These are phyloP conservation scores for Thamnophis sirtalis DNA, from an alignment of 2,113 vertebrate genomes.

Conservation along the genomic window DNA sequence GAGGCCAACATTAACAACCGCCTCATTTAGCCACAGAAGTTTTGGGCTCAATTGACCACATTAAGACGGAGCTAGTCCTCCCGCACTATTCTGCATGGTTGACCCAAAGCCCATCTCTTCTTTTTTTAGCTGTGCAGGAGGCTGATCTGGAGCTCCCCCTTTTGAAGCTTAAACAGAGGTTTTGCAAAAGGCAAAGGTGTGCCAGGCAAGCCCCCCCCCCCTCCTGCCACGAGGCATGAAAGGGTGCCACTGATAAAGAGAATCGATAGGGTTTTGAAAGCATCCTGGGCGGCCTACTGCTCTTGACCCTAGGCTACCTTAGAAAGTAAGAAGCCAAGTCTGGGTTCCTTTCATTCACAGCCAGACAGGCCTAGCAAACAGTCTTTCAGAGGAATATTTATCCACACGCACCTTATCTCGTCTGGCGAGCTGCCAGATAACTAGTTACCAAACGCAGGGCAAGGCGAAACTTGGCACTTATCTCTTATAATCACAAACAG, in stretches of 20 bases:
- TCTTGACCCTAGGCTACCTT: too few species aligned
- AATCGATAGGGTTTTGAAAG: neutral
- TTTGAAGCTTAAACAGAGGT: neutral
- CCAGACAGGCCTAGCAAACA: too few species aligned
- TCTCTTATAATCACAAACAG: too few species aligned
- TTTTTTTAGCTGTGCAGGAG: neutral
- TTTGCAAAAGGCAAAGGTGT: neutral
- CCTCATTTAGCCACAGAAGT: neutral
- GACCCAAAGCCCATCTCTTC: neutral
- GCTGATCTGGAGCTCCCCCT: fast-evolving
- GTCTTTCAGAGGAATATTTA: too few species aligned
- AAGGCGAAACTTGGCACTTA: too few species aligned
- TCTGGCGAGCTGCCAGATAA: too few species aligned
- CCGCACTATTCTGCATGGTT: neutral
- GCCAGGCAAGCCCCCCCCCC: neutral
- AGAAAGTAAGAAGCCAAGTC: too few species aligned
- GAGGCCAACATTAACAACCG: neutral
- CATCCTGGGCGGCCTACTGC: neutral
- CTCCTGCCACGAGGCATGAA: neutral
- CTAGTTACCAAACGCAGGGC: too few species aligned
- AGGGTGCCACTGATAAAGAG: neutral
- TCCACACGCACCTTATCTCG: too few species aligned
- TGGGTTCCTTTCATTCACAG: too few species aligned
- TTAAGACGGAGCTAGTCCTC: neutral
- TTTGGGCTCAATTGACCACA: too few species aligned